Conservation (phyloP, 2,797 vertebrate genomes). For the Chromis chromis region DNA sequence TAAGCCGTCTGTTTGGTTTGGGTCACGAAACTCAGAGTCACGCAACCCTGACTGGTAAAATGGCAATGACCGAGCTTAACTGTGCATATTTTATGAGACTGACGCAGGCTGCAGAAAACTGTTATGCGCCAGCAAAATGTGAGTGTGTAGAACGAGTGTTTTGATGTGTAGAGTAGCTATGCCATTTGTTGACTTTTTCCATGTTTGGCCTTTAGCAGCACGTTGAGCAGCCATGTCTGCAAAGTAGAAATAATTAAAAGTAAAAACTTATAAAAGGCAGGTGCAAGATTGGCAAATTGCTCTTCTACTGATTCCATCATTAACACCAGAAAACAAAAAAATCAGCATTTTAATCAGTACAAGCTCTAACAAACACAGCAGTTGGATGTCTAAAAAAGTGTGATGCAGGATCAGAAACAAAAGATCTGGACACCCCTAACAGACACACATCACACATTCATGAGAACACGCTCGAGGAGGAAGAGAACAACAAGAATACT, state of each 20-base stretch:
- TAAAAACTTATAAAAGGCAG: not conserved
- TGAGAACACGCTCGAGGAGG: slow-evolving; percentile 2
- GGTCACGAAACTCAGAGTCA: slow-evolving; percentile 62
- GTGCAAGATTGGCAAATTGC: not conserved
- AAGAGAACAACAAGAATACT: slow-evolving; percentile 21
- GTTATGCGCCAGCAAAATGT: slow-evolving; percentile 2
- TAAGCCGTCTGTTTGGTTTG: slow-evolving; percentile 60
- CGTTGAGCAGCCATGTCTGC: not conserved
- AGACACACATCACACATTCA: slow-evolving; percentile 1
- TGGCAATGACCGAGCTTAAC: slow-evolving; percentile 32
- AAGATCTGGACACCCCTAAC: not conserved
- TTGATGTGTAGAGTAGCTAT: not conserved
- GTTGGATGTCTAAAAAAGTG: not conserved
- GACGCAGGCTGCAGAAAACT: slow-evolving; percentile 41
- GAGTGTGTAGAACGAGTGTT: not conserved
- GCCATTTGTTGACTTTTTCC: not conserved
- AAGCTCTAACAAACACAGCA: not conserved
- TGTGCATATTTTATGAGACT: slow-evolving; percentile 73
- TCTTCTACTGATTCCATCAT: not conserved
- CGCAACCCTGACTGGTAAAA: slow-evolving; percentile 31
- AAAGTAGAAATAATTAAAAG: not conserved
- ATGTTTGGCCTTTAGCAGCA: too few species aligned
- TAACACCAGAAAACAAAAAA: not conserved
- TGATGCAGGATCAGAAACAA: not conserved
- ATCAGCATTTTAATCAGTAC: too few species aligned